These are phyloP conservation scores for Cranoglanis bouderius DNA, from an alignment of 2,113 vertebrate genomes.

Conservation along the genomic window DNA sequence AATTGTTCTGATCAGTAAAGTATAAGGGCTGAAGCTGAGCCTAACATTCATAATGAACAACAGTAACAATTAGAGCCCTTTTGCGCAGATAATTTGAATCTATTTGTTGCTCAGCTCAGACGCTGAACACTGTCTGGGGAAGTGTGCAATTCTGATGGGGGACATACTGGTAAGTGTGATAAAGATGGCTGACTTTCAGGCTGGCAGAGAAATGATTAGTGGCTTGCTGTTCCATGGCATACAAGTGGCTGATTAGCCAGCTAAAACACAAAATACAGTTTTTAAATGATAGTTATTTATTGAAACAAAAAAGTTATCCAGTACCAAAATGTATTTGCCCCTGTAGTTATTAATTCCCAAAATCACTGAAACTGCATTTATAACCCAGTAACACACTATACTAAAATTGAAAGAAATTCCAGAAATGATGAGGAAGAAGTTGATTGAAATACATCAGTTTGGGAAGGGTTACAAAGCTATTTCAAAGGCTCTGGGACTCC, in stretches of 20 bases:
- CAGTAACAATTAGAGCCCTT: background rate
- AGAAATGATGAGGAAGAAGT: too few species aligned
- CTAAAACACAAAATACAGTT: too few species aligned
- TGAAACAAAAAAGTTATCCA: too few species aligned
- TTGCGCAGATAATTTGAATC: background rate
- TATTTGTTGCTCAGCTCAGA: background rate
- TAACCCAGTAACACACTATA: too few species aligned
- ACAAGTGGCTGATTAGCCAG: background rate
- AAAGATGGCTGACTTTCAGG: background rate
- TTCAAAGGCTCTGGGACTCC: too few species aligned
- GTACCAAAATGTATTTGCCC: too few species aligned
- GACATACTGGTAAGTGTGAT: background rate
- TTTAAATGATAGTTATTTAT: too few species aligned
- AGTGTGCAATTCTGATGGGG: background rate
- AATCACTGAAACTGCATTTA: too few species aligned
- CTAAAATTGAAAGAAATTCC: too few species aligned
- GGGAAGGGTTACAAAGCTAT: too few species aligned
- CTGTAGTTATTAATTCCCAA: too few species aligned
- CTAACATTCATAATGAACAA: background rate
- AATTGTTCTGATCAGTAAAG: background rate
- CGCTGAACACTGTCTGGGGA: background rate
- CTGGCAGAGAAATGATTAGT: background rate
- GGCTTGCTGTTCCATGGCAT: background rate
- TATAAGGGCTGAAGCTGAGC: conserved; percentile 1
- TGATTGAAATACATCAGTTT: too few species aligned